Base-by-base conservation (phyloP, 92 coral and sea anemone species). In the Paragorgia papillata region DNA sequence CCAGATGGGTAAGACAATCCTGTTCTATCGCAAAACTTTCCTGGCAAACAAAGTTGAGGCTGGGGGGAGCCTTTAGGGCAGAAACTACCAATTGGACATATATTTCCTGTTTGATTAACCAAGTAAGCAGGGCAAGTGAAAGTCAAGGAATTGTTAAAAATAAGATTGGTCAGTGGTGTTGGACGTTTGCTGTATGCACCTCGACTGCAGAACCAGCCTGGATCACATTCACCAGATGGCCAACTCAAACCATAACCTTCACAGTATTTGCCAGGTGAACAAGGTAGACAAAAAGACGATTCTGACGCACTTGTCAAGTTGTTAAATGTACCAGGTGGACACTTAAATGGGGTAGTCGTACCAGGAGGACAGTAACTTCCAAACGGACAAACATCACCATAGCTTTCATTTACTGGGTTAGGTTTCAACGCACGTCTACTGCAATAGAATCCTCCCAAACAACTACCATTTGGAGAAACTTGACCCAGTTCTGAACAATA, bases 251-350 rank as follows among this genome's bases (percentile, higher is more conserved):
- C 91, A 80, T 95, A 95, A 1, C 99, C 99, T 70, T 86, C 90
- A 70, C 99, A 95, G 51, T 81, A 95, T 25, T 85, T 66, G 12
- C 99, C 99, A 3, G 99, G 95, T 56, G 91, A 88, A 69, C 99
- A 95, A 5, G 99, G 89, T 26, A 81, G 82, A 58, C 99, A 95
- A 78, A 82, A 81, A 5, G 95, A 79, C n/a, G 97, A 76, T 43
- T 81, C 69, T 13, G 97, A 62, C 32, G 92, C 99, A 58, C 81
- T 43, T 10, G 95, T 95, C 56, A 66, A 66, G 51, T 91, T 95
- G 86, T 91, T 91, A 40, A 87, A 95, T 37, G 99, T 87, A 43
- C 99, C 99, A 20, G 99, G 99, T 0, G 99, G 97, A 69, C 99
- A 95, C 75, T 95, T 95, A 60, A 88, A 91, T 37, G 99, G 97